phyloP scores from a whole-genome alignment of 2,888 invertebrate genomes.

The Heteromurus nitidus region DNA sequence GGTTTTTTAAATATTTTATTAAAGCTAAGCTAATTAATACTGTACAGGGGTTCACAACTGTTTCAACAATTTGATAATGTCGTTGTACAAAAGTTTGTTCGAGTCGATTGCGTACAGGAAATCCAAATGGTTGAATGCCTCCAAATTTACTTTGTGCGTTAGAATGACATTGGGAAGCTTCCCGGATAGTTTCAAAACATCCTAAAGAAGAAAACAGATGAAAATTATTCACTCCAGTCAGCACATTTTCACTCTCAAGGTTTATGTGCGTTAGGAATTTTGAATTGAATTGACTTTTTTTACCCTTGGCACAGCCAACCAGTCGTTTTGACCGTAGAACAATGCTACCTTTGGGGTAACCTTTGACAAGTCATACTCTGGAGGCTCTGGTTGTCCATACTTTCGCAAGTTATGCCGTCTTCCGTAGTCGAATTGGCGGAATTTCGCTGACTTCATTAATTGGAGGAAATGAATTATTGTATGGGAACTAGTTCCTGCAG shows the following conservation, averaged over 20 bases:
- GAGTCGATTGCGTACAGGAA: slow-evolving; percentile 71
- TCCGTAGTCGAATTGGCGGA: slow-evolving; percentile 75
- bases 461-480: slow-evolving; percentile 85
- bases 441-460: slow-evolving; percentile 75
- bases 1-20: no score
- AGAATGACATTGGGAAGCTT: slow-evolving; percentile 77
- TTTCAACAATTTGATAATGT: slow-evolving; percentile 50
- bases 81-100: slow-evolving; percentile 61
- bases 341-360: slow-evolving; percentile 79
- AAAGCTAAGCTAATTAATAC: no score
- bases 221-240: not conserved
- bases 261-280: no score
- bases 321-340: slow-evolving; percentile 84
- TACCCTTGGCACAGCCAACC: slow-evolving; percentile 75
- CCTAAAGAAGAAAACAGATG: slow-evolving; percentile 75
- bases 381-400: slow-evolving; percentile 61
- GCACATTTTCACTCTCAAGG: not conserved
- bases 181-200: slow-evolving; percentile 79
- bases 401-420: slow-evolving; percentile 53
- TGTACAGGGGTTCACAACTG: no score
- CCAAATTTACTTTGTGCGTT: slow-evolving; percentile 42
- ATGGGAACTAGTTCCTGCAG: slow-evolving; percentile 85
- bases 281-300: not conserved
- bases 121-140: slow-evolving; percentile 72
- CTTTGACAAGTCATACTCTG: slow-evolving; percentile 63